Evolutionary conservation across 2,888 invertebrate species (phyloP), one percentile per base, ranked within the genome.

Genomic region (Temnothorax unifasciatus): DNA sequence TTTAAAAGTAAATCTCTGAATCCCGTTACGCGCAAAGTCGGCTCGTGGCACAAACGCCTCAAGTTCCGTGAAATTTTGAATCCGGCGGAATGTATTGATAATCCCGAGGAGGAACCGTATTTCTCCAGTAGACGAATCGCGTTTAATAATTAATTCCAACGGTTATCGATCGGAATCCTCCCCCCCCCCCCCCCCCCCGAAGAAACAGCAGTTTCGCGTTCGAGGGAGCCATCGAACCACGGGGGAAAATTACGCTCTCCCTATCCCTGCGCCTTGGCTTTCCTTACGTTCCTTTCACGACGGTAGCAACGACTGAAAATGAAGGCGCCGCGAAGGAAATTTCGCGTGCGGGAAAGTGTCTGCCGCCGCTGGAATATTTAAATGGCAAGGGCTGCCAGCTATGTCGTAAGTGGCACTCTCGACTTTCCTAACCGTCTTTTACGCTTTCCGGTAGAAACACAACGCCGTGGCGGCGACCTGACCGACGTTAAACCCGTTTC

Each of bases 261-360:
- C 75, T 57, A 13, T 11, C 11, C 44, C 74, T 34, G 3, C 34
- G 71, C 50, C 44, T 15, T 61, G 77, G 44, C 75, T 79, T 76
- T 88, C 74, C 85, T 85, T 63, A 9, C 52, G 74, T 68, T 73
- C 77, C 83, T 81, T 85, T 85, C 83, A 73, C 57, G 61, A 73
- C 57, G 61, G 63, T 82, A 57, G 81, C 76, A 21, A 50, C 71
- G 77, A 82, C 69, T 83, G 76, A 71, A 71, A 84, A 79, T 59
- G 75, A 75, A 83, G 87, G 85, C 85, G 87, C 84, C 88, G 54
- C 86, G 86, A 76, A 47, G 82, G 88, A 90, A 90, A 91, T 91
- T 90, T 90, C 89, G 91, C 91, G 90, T 90, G 90, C 90, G 86
- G 86, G 90, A 88, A 91, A 90, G 88, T 87, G 88, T 86, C 86